These are phyloP conservation scores for Eupithecia abbreviata DNA, from an alignment of 2,888 invertebrate genomes.

Conservation along the genomic window DNA sequence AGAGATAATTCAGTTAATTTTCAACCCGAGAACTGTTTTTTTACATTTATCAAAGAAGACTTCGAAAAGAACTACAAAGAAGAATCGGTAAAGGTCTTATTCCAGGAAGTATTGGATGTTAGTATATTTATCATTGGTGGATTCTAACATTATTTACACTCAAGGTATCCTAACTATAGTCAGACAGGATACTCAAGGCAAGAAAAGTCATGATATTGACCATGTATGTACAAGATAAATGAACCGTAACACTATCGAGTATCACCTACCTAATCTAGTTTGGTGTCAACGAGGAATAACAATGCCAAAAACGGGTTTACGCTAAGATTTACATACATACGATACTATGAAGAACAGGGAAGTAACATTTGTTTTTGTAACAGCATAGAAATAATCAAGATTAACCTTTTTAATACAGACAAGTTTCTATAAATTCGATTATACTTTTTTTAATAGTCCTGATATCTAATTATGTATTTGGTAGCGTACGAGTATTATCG, in stretches of 20 bases:
- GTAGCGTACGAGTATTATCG: background rate
- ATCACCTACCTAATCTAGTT: conserved; percentile 45
- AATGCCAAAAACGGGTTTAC: conserved; percentile 56
- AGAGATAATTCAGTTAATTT: background rate
- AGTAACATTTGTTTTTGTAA: conserved; percentile 39
- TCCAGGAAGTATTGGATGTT: conserved; percentile 15
- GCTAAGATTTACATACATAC: conserved; percentile 45
- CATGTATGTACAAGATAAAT: conserved; percentile 30
- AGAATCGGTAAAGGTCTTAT: background rate
- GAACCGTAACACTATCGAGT: conserved; percentile 42
- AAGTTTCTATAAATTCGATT: background rate
- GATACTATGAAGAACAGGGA: conserved; percentile 46
- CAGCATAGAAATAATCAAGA: background rate
- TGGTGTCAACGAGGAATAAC: conserved; percentile 53
- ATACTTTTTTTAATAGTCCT: background rate
- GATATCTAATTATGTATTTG: background rate
- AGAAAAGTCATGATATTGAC: conserved; percentile 41
- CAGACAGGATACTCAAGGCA: conserved; percentile 46
- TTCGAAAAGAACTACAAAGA: background rate
- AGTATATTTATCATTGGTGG: conserved; percentile 19
- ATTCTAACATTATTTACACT: conserved; percentile 27
- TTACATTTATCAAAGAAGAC: background rate
- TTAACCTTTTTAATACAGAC: background rate
- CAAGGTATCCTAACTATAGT: conserved; percentile 29
- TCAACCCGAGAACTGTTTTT: background rate